Evolutionary conservation across 2,113 vertebrate genomes (phyloP).

Genomic region (Sakesphorus luctuosus): DNA sequence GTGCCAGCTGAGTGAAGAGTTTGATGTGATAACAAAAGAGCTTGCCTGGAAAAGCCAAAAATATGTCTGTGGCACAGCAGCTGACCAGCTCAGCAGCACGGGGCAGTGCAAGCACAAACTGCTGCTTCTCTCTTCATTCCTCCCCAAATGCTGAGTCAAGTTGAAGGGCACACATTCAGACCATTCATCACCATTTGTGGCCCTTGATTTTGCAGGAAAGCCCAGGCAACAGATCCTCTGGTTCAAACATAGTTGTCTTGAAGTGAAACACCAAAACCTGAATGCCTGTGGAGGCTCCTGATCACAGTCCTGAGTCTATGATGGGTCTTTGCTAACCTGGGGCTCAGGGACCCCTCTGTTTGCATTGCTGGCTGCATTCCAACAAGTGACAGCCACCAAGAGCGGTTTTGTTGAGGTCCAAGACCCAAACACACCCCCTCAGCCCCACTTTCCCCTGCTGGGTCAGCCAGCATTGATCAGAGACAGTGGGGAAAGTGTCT

Average conservation of each 20-base stretch:
- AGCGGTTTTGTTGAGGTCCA: not conserved
- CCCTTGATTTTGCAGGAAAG: not conserved
- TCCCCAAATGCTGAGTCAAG: conserved; percentile 61
- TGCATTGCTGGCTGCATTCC: not conserved
- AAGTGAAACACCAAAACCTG: not conserved
- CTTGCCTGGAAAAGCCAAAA: conserved; percentile 66
- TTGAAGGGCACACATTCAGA: conserved; percentile 38
- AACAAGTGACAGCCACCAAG: not conserved
- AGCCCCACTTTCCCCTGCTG: not conserved
- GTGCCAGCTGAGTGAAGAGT: conserved; percentile 63
- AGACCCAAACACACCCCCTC: fast-evolving
- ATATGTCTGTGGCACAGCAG: conserved; percentile 36
- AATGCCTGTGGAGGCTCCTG: not conserved
- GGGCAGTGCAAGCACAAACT: conserved; percentile 49
- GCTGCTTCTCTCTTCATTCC: conserved; percentile 35
- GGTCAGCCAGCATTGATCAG: not conserved
- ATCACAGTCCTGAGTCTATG: not conserved
- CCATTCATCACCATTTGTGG: not conserved
- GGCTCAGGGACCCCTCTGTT: not conserved
- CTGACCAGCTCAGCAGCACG: conserved; percentile 60
- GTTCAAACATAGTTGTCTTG: not conserved
- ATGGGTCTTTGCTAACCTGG: not conserved
- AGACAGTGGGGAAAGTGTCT: not conserved
- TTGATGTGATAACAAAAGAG: conserved; percentile 59
- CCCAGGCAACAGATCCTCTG: not conserved